Evolutionary conservation across 2,113 vertebrate genomes (phyloP).

Genomic region (Prunella himalayana): DNA sequence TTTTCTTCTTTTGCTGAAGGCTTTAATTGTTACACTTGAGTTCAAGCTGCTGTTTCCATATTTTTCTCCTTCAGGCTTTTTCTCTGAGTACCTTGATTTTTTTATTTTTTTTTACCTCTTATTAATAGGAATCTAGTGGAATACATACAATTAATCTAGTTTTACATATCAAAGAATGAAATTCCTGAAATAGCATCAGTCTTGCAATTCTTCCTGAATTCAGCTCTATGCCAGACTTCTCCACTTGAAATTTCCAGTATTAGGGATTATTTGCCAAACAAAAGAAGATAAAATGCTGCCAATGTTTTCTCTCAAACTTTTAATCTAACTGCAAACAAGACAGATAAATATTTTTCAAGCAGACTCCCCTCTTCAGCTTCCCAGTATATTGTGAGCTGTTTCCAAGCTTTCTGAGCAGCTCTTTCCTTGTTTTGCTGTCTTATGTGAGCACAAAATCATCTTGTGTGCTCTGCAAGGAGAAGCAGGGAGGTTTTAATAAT

Average conservation of each 20-base stretch:
- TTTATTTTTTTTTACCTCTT: not conserved
- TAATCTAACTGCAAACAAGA: conserved; percentile 27
- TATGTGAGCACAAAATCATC: not conserved
- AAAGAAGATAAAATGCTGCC: conserved; percentile 1
- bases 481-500: not conserved
- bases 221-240: not conserved
- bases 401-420: not conserved
- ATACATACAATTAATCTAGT: not conserved
- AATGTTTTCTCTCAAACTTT: conserved; percentile 6
- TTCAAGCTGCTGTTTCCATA: not conserved
- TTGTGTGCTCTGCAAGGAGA: not conserved
- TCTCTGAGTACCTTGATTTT: not conserved
- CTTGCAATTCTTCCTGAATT: not conserved
- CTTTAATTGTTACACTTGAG: not conserved
- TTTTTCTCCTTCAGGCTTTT: not conserved
- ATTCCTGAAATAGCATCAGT: not conserved
- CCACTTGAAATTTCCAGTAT: not conserved
- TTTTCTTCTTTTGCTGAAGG: not conserved
- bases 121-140: not conserved
- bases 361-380: not conserved
- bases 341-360: not conserved
- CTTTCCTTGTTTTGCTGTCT: not conserved
- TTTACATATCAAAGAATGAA: not conserved
- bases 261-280: conserved; percentile 19
- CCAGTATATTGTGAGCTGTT: not conserved